These are phyloP conservation scores for Lota lota DNA, from an alignment of 2,113 vertebrate species.

Conservation along the genomic window DNA sequence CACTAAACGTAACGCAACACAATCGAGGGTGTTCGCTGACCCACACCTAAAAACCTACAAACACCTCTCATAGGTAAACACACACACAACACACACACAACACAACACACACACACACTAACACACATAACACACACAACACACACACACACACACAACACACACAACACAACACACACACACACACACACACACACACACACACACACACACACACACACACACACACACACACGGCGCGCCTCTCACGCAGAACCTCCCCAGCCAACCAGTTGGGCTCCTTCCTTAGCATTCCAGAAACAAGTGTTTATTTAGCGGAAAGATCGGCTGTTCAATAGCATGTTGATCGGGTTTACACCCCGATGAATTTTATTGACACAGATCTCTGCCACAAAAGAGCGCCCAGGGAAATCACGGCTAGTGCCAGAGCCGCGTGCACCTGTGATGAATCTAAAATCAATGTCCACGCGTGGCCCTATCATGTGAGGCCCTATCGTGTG, in stretches of 20 bases:
- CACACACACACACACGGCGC: no score
- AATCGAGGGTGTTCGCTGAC: neutral
- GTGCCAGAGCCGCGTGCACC: conserved; percentile 50
- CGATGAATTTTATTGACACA: conserved; percentile 83
- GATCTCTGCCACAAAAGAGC: conserved; percentile 78
- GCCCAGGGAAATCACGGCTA: conserved; percentile 81
- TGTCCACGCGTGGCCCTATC: conserved; percentile 61
- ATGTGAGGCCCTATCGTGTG: conserved; percentile 67
- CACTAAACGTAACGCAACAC: no score
- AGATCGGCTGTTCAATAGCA: conserved; percentile 76
- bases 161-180: no score
- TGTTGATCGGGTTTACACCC: conserved; percentile 76
- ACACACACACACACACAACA: no score
- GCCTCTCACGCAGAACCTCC: no score
- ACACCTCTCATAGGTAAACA: conserved; percentile 7
- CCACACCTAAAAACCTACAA: neutral
- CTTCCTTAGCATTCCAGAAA: conserved; percentile 43
- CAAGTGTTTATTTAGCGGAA: conserved; percentile 67
- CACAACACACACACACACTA: no score
- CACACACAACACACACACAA: conserved; percentile 1
- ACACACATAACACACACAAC: no score
- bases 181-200: conserved; percentile 1
- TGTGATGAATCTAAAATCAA: conserved; percentile 84
- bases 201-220: conserved; percentile 9
- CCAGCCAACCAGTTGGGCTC: no score